phyloP scores from a whole-genome alignment of 2,888 invertebrate genomes.

The Campaea margaritaria region DNA sequence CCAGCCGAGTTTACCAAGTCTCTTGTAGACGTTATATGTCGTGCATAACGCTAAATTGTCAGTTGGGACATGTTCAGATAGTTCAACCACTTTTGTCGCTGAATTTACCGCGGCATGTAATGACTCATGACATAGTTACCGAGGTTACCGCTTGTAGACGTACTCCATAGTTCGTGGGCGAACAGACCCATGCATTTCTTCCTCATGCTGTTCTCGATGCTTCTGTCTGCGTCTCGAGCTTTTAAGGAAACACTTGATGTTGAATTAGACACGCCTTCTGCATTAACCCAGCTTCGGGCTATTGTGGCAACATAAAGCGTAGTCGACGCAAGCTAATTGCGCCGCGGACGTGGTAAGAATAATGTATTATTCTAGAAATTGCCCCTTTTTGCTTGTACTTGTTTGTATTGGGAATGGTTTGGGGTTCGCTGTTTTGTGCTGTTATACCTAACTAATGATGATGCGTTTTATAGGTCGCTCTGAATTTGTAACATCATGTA shows the following conservation, averaged over 20 bases:
- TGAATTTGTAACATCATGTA: not conserved
- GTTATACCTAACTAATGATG: not conserved
- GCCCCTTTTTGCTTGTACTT: conserved; percentile 41
- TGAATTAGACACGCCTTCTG: conserved; percentile 67
- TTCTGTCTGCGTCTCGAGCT: conserved; percentile 36
- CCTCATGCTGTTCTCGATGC: conserved; percentile 4
- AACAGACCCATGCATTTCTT: not conserved
- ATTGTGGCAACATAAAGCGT: conserved; percentile 62
- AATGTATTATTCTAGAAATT: conserved; percentile 55
- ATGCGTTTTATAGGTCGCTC: not conserved
- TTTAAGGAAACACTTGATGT: conserved; percentile 62
- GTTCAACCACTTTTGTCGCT: too few species aligned
- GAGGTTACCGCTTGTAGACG: too few species aligned
- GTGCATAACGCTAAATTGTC: too few species aligned
- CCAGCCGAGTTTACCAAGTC: too few species aligned
- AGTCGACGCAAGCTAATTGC: conserved; percentile 64
- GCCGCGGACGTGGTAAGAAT: conserved; percentile 66
- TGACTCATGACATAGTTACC: too few species aligned
- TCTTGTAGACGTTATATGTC: too few species aligned
- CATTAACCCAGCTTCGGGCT: conserved; percentile 59
- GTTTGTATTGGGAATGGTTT: conserved; percentile 36
- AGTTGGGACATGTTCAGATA: too few species aligned
- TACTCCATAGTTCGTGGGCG: too few species aligned
- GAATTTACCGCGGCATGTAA: too few species aligned
- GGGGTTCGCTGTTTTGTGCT: conserved; percentile 2